Base-by-base conservation (phyloP, 2,113 vertebrate species). In the Hystrix brachyura region DNA sequence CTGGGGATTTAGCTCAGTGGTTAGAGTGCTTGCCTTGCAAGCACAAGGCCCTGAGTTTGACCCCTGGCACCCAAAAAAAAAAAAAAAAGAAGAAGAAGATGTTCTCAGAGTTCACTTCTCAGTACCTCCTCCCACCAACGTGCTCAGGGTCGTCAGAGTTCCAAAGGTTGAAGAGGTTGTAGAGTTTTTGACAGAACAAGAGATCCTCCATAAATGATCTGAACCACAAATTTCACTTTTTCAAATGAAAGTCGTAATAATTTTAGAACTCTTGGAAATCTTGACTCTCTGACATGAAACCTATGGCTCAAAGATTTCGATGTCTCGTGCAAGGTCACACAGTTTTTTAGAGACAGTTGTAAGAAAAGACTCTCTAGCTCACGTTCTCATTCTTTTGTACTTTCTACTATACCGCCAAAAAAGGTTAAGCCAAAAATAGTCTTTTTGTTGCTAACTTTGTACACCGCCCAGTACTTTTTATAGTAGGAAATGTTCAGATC, bases 241-340 rank as follows among this genome's bases (percentile, higher is more conserved):
- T 38, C 15, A 38, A 69, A 59, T 46, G 7, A 83, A 55, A 13
- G 11, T 29, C 25, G 59, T 11, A 57, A 48, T 5, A 71, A 43
- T 93, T 80, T n/a, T 79, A 8, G 60, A 90, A 92, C 78, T 90
- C 53, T 79, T 60, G 53, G 38, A 80, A n/a, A 82, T 65, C 55
- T 27, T 43, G 4, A 91, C 64, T 79, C 34, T 86, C 38, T 46
- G n/a, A 55, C 15, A 48, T 1, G 15, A 91, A 94, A 72, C 9
- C 34, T 48, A 0, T 55, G 23, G 17, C 23, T 92, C 29, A 13
- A 8, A 65, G 51, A 10, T 25, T 82, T 23, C 51, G 51, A 18
- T 62, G n/a, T 69, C 32, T 90, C 60, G 21, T 1, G 48, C 29
- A 78, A 74, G 51, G 14, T 95, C 48, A 94, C 9, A 14, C 18